A percentile compares a stretch with the other conserved stretches of the same genome.
These are phyloP conservation scores for Rapana venosa DNA, from an alignment of 2,888 invertebrate genomes.

Conservation along the genomic window DNA sequence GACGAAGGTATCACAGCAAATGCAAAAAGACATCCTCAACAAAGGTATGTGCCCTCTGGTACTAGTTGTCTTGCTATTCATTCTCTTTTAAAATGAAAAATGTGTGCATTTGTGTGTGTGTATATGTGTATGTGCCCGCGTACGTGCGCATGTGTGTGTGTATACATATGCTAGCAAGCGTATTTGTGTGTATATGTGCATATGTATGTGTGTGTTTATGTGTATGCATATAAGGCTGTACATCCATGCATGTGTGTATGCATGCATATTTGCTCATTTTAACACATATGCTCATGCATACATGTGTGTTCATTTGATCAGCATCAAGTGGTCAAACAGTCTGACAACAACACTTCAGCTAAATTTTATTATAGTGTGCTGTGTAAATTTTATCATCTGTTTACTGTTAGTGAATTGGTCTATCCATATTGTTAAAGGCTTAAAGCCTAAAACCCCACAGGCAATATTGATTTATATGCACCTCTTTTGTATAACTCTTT, in stretches of 20 bases:
- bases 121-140: not conserved
- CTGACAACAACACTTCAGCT: too few relatives aligned
- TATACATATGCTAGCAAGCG: too few relatives aligned
- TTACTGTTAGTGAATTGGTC: too few relatives aligned
- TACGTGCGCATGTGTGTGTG: not conserved
- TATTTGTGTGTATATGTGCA: not conserved
- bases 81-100: slow-evolving; percentile 13
- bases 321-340: too few relatives aligned
- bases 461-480: too few relatives aligned
- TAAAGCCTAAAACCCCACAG: too few relatives aligned
- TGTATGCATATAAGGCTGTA: not conserved
- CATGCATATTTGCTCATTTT: not conserved
- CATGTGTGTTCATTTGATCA: not conserved
- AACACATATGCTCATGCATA: not conserved
- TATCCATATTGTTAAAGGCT: too few relatives aligned
- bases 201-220: not conserved
- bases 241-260: not conserved
- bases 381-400: too few relatives aligned
- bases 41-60: slow-evolving; percentile 50
- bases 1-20: slow-evolving; percentile 52
- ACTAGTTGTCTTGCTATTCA: slow-evolving; percentile 34
- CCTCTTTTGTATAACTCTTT: too few relatives aligned
- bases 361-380: too few relatives aligned
- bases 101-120: not conserved
- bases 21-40: slow-evolving; percentile 52